These are phyloP conservation scores for Proteles cristata DNA, from an alignment of 2,113 vertebrate genomes.

Conservation along the genomic window DNA sequence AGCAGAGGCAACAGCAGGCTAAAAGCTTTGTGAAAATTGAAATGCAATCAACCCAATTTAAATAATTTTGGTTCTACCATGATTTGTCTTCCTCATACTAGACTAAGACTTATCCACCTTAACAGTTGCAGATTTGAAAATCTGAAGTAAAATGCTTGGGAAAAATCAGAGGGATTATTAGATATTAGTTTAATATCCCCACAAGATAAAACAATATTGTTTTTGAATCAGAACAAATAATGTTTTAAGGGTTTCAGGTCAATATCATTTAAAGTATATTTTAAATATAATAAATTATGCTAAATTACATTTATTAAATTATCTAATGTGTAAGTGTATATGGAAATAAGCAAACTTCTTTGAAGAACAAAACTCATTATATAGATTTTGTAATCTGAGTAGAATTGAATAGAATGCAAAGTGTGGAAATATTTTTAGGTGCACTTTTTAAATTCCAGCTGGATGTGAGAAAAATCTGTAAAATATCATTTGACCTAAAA, in stretches of 20 bases:
- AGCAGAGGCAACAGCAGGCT: constrained; percentile 76
- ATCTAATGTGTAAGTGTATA: not conserved
- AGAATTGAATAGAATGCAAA: not conserved
- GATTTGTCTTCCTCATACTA: constrained; percentile 58
- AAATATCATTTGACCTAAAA: not conserved
- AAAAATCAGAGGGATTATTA: not conserved
- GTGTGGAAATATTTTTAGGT: not conserved
- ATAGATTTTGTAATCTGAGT: not conserved
- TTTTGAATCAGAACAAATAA: not conserved
- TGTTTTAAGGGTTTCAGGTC: not conserved
- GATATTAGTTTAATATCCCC: not conserved
- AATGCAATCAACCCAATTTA: constrained; percentile 71
- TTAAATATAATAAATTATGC: not conserved
- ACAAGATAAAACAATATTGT: not conserved
- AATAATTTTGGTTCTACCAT: constrained; percentile 64
- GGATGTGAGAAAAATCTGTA: not conserved
- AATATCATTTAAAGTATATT: not conserved
- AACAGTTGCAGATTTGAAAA: constrained; percentile 6
- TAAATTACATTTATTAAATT: not conserved
- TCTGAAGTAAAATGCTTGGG: not conserved
- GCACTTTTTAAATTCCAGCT: not conserved
- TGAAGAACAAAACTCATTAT: not conserved
- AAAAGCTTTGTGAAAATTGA: constrained; percentile 80
- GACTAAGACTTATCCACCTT: constrained; percentile 17
- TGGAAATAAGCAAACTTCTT: not conserved